Conservation (phyloP, 30 jellyfish, hydroid and myxozoan species). For the Rhopilema esculentum region DNA sequence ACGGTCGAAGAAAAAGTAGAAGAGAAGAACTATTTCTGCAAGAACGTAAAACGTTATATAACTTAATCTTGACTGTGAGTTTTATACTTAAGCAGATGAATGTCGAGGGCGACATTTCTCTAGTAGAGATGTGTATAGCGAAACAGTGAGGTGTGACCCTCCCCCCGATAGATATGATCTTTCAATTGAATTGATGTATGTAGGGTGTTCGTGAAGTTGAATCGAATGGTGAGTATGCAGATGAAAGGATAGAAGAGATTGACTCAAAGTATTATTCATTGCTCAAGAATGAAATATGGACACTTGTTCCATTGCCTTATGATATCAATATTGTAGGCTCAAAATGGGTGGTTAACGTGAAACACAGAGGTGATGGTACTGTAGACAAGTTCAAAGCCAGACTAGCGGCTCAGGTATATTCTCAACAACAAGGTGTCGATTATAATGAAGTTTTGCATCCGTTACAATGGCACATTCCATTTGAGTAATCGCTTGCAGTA, state of each 20-base stretch:
- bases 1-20: too few species aligned
- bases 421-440: slow-evolving; percentile 33
- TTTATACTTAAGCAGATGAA: too few species aligned
- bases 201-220: slow-evolving; percentile 16
- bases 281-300: slow-evolving; percentile 62
- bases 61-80: too few species aligned
- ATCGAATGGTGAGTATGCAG: slow-evolving; percentile 44
- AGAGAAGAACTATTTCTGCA: too few species aligned
- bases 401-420: slow-evolving; percentile 66
- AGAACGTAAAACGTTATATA: too few species aligned
- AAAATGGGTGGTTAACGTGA: slow-evolving; percentile 54
- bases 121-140: too few species aligned
- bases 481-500: slow-evolving; percentile 32
- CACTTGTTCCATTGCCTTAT: slow-evolving; percentile 49
- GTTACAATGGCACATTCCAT: slow-evolving; percentile 40
- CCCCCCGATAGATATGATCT: too few species aligned
- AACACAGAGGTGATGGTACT: slow-evolving; percentile 47
- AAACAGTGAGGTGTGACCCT: too few species aligned
- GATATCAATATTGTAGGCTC: slow-evolving; percentile 43
- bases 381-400: slow-evolving; percentile 57
- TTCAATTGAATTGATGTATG: not conserved
- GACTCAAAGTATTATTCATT: slow-evolving; percentile 43
- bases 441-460: slow-evolving; percentile 57
- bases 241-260: slow-evolving; percentile 24
- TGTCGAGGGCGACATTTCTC: too few species aligned